These are phyloP conservation scores for Machaerirhynchus nigripectus DNA, from an alignment of 2,113 vertebrate species.

Conservation along the genomic window DNA sequence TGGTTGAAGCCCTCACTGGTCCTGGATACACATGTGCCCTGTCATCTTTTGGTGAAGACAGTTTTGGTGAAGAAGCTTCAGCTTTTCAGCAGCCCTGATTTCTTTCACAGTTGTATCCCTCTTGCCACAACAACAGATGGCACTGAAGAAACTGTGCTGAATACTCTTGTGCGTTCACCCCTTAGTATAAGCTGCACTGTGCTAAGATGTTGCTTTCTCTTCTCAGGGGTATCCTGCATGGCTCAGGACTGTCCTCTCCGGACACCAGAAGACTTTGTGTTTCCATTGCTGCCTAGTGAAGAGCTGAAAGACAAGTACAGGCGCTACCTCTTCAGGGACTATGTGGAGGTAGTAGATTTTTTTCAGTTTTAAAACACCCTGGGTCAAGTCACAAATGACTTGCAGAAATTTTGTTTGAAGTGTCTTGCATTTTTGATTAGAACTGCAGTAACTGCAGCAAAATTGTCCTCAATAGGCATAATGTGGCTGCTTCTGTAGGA, in stretches of 20 bases:
- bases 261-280: constrained; percentile 96
- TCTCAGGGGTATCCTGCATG: constrained; percentile 94
- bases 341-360: constrained; percentile 85
- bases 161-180: not conserved
- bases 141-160: constrained; percentile 4
- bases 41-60: not conserved
- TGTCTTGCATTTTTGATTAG: constrained; percentile 29
- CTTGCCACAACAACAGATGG: constrained; percentile 38
- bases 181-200: not conserved
- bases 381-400: not conserved
- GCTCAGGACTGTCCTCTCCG: constrained; percentile 95
- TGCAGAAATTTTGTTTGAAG: not conserved
- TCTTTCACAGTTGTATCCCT: constrained; percentile 27
- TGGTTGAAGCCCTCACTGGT: not conserved
- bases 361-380: not conserved
- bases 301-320: constrained; percentile 98
- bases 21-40: not conserved
- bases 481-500: not conserved
- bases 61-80: constrained; percentile 1
- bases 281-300: constrained; percentile 92
- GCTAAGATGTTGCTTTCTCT: constrained; percentile 11
- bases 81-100: constrained; percentile 21
- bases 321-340: constrained; percentile 99
- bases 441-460: constrained; percentile 15
- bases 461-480: not conserved